Conservation (phyloP, 2,888 invertebrate genomes). For the Hypselothyrea guttata region DNA sequence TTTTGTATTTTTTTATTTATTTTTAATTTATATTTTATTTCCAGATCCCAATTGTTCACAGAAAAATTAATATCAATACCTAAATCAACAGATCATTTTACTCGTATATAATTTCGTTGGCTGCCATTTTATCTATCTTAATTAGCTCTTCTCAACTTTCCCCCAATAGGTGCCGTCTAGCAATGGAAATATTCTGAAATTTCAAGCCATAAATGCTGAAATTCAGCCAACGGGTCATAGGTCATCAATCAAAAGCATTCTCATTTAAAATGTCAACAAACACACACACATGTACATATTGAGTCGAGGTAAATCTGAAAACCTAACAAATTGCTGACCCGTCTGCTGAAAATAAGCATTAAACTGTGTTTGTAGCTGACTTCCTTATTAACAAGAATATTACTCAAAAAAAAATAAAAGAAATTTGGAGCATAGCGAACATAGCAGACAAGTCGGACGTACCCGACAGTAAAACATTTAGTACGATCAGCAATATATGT, state of each 20-base stretch:
- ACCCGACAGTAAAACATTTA: no score
- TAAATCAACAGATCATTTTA: not conserved
- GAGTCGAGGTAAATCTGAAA: conserved; percentile 29
- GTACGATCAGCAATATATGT: no score
- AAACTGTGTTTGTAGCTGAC: conserved; percentile 60
- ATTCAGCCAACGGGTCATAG: conserved; percentile 35
- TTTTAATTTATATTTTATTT: no score
- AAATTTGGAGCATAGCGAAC: no score
- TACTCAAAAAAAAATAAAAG: conserved; percentile 18
- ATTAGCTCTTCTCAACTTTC: conserved; percentile 11
- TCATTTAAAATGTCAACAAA: conserved; percentile 64
- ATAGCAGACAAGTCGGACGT: no score
- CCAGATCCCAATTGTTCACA: no score
- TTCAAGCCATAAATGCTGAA: conserved; percentile 1
- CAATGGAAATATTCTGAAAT: conserved; percentile 31
- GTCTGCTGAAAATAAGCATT: conserved; percentile 65
- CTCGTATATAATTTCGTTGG: not conserved
- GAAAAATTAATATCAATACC: no score
- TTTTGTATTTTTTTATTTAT: no score
- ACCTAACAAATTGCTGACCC: conserved; percentile 66
- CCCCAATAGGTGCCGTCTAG: not conserved
- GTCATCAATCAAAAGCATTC: conserved; percentile 64
- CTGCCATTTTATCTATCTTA: conserved; percentile 5
- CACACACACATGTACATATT: conserved; percentile 14
- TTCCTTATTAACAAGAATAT: conserved; percentile 70